phyloP scores from a whole-genome alignment of 1,140 invertebrate genomes.

The Drosophila persimilis region DNA sequence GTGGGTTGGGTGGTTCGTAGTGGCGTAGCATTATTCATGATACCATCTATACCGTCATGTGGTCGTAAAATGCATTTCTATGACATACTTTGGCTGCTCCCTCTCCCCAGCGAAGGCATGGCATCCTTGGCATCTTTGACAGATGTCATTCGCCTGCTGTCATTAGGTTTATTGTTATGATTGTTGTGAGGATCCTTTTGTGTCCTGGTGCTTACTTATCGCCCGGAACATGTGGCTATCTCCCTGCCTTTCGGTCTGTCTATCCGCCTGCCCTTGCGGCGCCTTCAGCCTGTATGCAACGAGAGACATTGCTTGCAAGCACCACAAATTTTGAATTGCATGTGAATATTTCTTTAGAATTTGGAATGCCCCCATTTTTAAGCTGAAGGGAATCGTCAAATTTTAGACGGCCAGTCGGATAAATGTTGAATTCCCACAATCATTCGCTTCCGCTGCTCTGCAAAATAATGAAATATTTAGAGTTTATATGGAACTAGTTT shows the following conservation, averaged over 20 bases:
- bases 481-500: slow-evolving; percentile 49
- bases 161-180: slow-evolving; percentile 63
- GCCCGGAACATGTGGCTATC: slow-evolving; percentile 50
- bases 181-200: slow-evolving; percentile 42
- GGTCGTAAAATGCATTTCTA: slow-evolving; percentile 7
- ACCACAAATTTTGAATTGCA: slow-evolving; percentile 58
- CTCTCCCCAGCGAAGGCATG: slow-evolving; percentile 17
- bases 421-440: slow-evolving; percentile 45
- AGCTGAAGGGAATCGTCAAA: slow-evolving; percentile 33
- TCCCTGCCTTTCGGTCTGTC: slow-evolving; percentile 16
- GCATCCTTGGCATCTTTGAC: slow-evolving; percentile 25
- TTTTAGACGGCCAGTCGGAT: slow-evolving; percentile 11
- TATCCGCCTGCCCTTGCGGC: slow-evolving; percentile 29
- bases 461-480: slow-evolving; percentile 42
- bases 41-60: too few relatives aligned
- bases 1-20: neutral
- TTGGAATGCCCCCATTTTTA: slow-evolving; percentile 20
- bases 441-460: neutral
- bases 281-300: slow-evolving; percentile 26
- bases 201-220: slow-evolving; percentile 57
- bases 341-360: neutral
- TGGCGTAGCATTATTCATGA: neutral
- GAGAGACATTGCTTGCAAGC: slow-evolving; percentile 33
- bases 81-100: slow-evolving; percentile 28
- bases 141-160: slow-evolving; percentile 14